A percentile compares a stretch with the other conserved stretches of the same genome.
phyloP scores from a whole-genome alignment of 2,797 vertebrate genomes.

The Chanos chanos region DNA sequence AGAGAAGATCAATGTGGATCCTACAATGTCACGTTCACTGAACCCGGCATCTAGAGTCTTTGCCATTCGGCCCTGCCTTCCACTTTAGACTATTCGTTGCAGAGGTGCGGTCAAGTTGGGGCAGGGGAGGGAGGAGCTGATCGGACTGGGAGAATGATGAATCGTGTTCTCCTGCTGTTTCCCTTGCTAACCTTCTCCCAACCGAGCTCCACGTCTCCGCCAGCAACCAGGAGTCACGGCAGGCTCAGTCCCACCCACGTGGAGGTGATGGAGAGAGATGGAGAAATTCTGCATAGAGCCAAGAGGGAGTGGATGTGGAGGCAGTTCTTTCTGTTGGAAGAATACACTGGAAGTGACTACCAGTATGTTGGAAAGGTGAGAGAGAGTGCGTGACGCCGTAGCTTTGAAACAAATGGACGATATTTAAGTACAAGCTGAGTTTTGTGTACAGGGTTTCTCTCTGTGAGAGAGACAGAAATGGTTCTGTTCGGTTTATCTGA shows the following conservation, averaged over 20 bases:
- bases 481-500: conserved; percentile 8
- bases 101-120: conserved; percentile 25
- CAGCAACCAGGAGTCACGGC: conserved; percentile 46
- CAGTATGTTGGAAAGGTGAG: conserved; percentile 87
- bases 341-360: conserved; percentile 79
- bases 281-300: conserved; percentile 65
- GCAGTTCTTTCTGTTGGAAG: conserved; percentile 84
- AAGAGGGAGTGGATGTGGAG: conserved; percentile 89
- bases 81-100: conserved; percentile 44
- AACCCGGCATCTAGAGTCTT: conserved; percentile 32
- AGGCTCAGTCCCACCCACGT: conserved; percentile 28
- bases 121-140: conserved; percentile 43
- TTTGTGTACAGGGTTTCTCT: no score
- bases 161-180: conserved; percentile 47
- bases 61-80: conserved; percentile 27
- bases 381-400: no score
- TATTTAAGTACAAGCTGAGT: no score
- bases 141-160: no score
- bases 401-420: no score
- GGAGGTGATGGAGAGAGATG: conserved; percentile 50
- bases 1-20: conserved; percentile 41
- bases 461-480: no score
- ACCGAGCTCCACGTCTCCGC: conserved; percentile 29
- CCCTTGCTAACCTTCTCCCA: conserved; percentile 37
- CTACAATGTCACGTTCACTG: conserved; percentile 47